phyloP scores from a whole-genome alignment of 2,888 invertebrate species.

The Zelleria hepariella region DNA sequence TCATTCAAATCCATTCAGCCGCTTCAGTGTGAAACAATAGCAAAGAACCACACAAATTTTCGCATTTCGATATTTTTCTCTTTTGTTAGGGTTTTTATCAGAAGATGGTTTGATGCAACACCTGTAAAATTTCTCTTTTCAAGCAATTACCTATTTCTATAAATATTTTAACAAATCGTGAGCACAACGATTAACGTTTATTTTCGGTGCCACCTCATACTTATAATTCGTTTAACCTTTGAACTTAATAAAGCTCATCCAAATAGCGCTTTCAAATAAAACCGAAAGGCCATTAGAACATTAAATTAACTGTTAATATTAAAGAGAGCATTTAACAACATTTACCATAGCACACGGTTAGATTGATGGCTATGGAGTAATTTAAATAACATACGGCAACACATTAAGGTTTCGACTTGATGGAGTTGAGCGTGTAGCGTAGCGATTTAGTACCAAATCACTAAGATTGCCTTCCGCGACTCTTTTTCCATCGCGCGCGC shows the following conservation, averaged over 20 bases:
- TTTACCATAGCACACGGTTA: conserved; percentile 13
- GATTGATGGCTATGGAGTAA: conserved; percentile 29
- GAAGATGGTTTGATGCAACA: too few relatives aligned
- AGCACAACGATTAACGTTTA: too few relatives aligned
- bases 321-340: background rate
- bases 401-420: conserved; percentile 23
- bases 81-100: too few relatives aligned
- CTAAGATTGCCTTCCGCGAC: too few relatives aligned
- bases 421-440: conserved; percentile 14
- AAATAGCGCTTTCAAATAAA: background rate
- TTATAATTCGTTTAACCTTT: background rate
- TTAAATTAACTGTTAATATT: background rate
- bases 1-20: too few relatives aligned
- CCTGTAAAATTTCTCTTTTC: too few relatives aligned
- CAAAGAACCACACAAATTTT: too few relatives aligned
- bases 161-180: too few relatives aligned
- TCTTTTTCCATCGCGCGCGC: too few relatives aligned
- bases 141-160: too few relatives aligned
- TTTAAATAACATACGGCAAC: conserved; percentile 43
- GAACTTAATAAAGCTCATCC: background rate
- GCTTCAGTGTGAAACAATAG: too few relatives aligned
- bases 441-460: background rate
- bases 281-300: background rate
- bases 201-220: background rate
- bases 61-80: too few relatives aligned